Conservation (phyloP, 2,113 vertebrate genomes). For the Elephas maximus region DNA sequence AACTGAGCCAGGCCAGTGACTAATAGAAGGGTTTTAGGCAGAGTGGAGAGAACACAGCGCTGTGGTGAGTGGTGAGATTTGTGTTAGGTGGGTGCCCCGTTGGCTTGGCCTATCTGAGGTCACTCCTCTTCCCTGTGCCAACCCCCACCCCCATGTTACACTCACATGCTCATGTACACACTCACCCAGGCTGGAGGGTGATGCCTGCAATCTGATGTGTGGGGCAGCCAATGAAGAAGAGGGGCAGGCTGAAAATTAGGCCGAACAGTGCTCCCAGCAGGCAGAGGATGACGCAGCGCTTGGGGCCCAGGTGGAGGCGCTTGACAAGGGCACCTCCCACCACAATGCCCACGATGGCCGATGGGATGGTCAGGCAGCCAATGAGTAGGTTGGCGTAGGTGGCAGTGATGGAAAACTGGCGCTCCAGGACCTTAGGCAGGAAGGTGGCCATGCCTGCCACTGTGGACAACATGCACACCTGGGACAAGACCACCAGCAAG, state of each 20-base stretch:
- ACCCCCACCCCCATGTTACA: background rate
- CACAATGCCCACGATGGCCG: slow-evolving; percentile 92
- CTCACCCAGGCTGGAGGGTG: slow-evolving; percentile 79
- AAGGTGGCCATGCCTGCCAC: slow-evolving; percentile 94
- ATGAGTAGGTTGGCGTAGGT: slow-evolving; percentile 95
- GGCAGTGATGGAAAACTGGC: slow-evolving; percentile 92
- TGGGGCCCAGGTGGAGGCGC: slow-evolving; percentile 88
- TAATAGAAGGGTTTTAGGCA: background rate
- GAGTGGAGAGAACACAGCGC: background rate
- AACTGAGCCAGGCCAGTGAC: no score
- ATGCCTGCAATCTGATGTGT: slow-evolving; percentile 89
- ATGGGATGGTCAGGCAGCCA: slow-evolving; percentile 91
- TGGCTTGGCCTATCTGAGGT: background rate
- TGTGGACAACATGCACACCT: slow-evolving; percentile 93
- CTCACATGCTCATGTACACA: fast-evolving
- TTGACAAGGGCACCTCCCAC: slow-evolving; percentile 93
- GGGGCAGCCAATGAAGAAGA: slow-evolving; percentile 94
- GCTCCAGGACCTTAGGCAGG: slow-evolving; percentile 96
- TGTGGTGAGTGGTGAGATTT: background rate
- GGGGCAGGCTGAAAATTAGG: slow-evolving; percentile 87
- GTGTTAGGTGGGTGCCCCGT: background rate
- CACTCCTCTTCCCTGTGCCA: background rate
- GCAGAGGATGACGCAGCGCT: slow-evolving; percentile 89
- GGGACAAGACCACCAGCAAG: slow-evolving; percentile 94
- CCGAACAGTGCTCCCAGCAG: slow-evolving; percentile 86